Evolutionary conservation across 2,888 invertebrate genomes (phyloP), one percentile per base, ranked within the genome.

Genomic region (Ptilodon capucinus): DNA sequence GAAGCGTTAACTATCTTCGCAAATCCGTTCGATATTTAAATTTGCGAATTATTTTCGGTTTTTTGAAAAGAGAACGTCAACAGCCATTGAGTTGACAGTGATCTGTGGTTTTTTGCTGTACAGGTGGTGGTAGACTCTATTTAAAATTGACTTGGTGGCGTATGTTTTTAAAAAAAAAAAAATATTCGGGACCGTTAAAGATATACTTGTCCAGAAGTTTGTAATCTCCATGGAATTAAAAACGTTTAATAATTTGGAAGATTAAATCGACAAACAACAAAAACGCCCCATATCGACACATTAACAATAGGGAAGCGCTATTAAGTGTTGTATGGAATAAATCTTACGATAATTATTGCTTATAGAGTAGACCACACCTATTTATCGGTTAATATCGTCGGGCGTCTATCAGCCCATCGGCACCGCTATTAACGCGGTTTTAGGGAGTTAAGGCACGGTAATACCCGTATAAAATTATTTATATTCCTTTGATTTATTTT

Each of bases 351-450:
- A 68, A 74, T 38, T 38, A 74, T 38, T 38, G 54, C 60, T 49
- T 54, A 39, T 48, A 53, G 40, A 46, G 49, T 48, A 55, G 72
- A 77, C 75, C 80, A 78, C 79, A 79, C 79, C 78, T 73, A 71
- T 71, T 61, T 65, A 46, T 57, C 53, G 58, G 51, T 61, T 70
- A 71, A 71, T 72, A 74, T 64, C 65, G 68, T 73, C 59, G 60
- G 51, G 58, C 49, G 61, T 67, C 54, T 67, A 75, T 71, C 66
- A 64, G 57, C 54, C 57, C 64, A 75, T 74, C 71, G 74, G 71
- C 73, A 70, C 64, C 62, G 65, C 73, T 71, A 81, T 81, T 81
- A 81, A 76, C 74, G 70, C 71, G 54, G n/a, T 63, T 57, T 50
- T 49, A 43, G 42, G 51, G 21, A 47, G 42, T 68, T 68, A 68